Base-by-base conservation (phyloP, 2,113 vertebrate species). In the Cottus gobio region DNA sequence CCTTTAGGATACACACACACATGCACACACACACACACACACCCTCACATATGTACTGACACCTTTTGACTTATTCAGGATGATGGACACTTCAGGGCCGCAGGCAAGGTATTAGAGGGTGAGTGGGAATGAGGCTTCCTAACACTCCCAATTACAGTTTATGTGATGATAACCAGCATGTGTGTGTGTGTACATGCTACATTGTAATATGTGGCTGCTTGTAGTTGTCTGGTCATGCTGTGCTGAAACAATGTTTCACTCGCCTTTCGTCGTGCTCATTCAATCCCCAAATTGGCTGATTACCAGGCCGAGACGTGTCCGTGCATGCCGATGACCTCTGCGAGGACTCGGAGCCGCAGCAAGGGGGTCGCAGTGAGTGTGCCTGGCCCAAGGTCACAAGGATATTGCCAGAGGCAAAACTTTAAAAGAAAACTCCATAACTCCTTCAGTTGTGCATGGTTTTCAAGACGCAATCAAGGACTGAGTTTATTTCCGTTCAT, bases 221-320 rank as follows among this genome's bases (percentile, higher is more conserved):
- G 67, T 82, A 81, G 80, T 82, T 86, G 83, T 85, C 82, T 15
- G 20, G 56, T 66, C 89, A 77, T 87, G 82, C 56, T 69, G 80
- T 72, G 75, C 83, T 77, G 16, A 83, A 77, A 86, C 76, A 84
- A 76, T 50, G 54, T 82, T 85, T 68, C 77, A 73, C 75, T 85
- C n/a, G 46, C 52, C 26, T 75, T 84, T 85, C 5, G 42, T 60
- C 56, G 65, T 80, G 85, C 83, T 80, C 58, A 83, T 85, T 88
- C 86, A 85, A 75, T 79, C 63, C n/a, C 37, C 30, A 77, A 82
- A 84, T 83, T 87, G 87, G 54, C 66, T 85, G 58, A 87, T 88
- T 80, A 86, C 82, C 64, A 57, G 50, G 22, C 54, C 20, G 30
- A 22, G 80, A 78, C 48, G 22, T 69, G 84, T 28, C 20, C 42